Conservation (phyloP, 1,140 invertebrate species). For the Drosophila insularis region DNA sequence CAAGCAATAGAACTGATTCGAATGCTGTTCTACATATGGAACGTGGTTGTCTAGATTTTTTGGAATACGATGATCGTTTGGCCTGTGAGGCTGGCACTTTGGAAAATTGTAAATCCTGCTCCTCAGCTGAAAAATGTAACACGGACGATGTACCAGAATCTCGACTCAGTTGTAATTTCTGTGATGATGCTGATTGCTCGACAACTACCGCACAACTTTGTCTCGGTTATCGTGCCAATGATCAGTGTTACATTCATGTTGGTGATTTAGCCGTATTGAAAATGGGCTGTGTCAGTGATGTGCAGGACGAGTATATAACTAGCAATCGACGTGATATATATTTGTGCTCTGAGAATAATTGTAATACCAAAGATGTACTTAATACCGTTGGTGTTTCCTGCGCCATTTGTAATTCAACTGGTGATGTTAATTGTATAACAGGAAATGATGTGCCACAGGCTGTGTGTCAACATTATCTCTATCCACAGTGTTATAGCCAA, state of each 20-base stretch:
- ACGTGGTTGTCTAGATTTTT: constrained; percentile 68
- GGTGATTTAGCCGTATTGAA: constrained; percentile 35
- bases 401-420: constrained; percentile 39
- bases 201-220: constrained; percentile 28
- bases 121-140: constrained; percentile 45
- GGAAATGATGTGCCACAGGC: fast-evolving
- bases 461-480: constrained; percentile 48
- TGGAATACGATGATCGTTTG: constrained; percentile 62
- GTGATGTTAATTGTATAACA: constrained; percentile 34
- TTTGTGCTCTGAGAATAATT: constrained; percentile 61
- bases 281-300: constrained; percentile 69
- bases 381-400: constrained; percentile 22
- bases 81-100: constrained; percentile 46
- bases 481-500: constrained; percentile 51
- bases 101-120: constrained; percentile 54
- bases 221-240: constrained; percentile 42
- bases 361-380: constrained; percentile 59
- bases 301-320: constrained; percentile 27
- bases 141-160: constrained; percentile 47
- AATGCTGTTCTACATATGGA: constrained; percentile 48
- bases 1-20: constrained; percentile 29
- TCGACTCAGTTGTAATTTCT: constrained; percentile 62
- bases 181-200: constrained; percentile 39
- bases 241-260: constrained; percentile 73
- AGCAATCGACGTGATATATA: constrained; percentile 47